These are phyloP conservation scores for Prionailurus viverrinus DNA, from an alignment of 2,113 vertebrate genomes.

Conservation along the genomic window DNA sequence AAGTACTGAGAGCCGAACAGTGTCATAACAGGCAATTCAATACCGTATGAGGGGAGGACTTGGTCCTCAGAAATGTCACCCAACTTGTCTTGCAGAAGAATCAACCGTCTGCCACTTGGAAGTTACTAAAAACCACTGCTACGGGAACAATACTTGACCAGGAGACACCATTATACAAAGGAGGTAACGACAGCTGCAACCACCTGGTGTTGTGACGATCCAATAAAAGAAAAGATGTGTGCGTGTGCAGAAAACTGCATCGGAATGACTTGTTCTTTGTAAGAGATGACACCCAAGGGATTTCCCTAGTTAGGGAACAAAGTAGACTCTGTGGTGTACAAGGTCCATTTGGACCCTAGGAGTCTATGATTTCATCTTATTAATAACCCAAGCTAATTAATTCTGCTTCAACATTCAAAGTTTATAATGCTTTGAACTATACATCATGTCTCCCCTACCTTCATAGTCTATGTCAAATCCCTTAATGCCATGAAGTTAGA, in stretches of 20 bases:
- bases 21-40: rapidly evolving
- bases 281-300: neutral
- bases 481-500: neutral
- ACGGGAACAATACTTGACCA: neutral
- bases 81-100: neutral
- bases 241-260: neutral
- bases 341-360: neutral
- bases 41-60: neutral
- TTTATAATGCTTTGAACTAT: neutral
- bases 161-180: neutral
- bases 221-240: neutral
- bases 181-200: neutral
- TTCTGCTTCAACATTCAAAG: neutral
- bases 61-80: neutral
- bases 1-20: neutral
- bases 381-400: slow-evolving; percentile 55
- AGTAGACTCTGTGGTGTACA: neutral
- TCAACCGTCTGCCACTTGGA: neutral
- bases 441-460: neutral
- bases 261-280: rapidly evolving
- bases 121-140: neutral
- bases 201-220: neutral
- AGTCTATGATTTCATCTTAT: slow-evolving; percentile 27
- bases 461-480: neutral
- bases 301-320: neutral